Percentiles rank a stretch among this genome's conserved stretches.
These are phyloP conservation scores for Carabus problematicus DNA, from an alignment of 2,888 invertebrate species.

Conservation along the genomic window DNA sequence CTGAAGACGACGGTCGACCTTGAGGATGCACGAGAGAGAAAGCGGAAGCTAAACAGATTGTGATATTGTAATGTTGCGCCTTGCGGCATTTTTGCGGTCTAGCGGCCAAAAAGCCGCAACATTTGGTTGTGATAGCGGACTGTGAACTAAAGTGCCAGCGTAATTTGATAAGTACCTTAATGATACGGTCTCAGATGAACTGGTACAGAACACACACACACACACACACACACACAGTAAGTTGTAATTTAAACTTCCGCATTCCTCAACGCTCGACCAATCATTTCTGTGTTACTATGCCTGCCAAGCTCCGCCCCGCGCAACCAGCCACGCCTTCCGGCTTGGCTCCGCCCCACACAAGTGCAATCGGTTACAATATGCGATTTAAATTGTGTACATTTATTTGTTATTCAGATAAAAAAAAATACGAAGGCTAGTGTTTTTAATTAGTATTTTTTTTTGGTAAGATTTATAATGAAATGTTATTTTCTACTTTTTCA, in stretches of 20 bases:
- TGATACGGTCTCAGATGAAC: slow-evolving; percentile 41
- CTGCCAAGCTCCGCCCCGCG: too few species aligned
- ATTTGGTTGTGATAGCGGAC: slow-evolving; percentile 27
- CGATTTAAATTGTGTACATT: neutral
- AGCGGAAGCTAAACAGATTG: slow-evolving; percentile 21
- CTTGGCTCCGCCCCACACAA: too few species aligned
- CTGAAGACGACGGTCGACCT: slow-evolving; percentile 13
- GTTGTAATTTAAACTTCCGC: slow-evolving; percentile 9
- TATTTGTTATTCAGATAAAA: neutral
- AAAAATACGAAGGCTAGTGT: neutral
- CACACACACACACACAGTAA: neutral
- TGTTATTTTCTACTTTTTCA: neutral
- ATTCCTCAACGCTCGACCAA: too few species aligned
- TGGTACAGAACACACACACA: slow-evolving; percentile 28
- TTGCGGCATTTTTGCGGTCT: too few species aligned
- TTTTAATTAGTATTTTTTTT: neutral
- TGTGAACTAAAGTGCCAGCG: slow-evolving; percentile 3
- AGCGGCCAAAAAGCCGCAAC: neutral
- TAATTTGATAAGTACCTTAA: slow-evolving; percentile 27
- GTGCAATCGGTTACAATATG: too few species aligned
- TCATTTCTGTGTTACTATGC: too few species aligned
- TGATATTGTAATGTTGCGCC: slow-evolving; percentile 9
- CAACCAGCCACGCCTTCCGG: too few species aligned
- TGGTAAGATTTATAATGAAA: neutral
- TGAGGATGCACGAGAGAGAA: too few species aligned